A percentile compares a stretch with the other conserved stretches of the same genome.
phyloP scores from a whole-genome alignment of 2,888 invertebrate species.

The Portevinia maculata region DNA sequence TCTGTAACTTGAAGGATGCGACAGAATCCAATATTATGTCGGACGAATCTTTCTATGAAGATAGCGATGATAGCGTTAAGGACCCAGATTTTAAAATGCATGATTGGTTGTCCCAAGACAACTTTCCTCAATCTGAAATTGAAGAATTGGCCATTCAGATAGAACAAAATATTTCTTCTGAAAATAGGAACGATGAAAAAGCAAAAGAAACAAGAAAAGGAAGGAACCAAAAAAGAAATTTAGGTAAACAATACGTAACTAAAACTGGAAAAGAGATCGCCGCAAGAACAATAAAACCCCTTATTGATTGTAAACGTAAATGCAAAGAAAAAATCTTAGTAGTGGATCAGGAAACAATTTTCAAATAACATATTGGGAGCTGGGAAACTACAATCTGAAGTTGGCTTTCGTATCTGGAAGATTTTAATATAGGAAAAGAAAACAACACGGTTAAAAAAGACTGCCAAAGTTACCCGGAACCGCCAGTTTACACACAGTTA shows the following conservation, averaged over 20 bases:
- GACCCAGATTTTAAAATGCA: too few species aligned
- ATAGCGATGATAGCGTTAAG: slow-evolving; percentile 31
- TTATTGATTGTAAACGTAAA: too few species aligned
- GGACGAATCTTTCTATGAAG: slow-evolving; percentile 9
- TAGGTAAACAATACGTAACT: too few species aligned
- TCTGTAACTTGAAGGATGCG: not conserved
- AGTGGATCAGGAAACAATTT: too few species aligned
- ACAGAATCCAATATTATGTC: not conserved
- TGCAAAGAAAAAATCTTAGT: too few species aligned
- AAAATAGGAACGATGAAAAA: slow-evolving; percentile 10
- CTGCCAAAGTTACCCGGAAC: too few species aligned
- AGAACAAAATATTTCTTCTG: not conserved
- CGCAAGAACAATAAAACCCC: slow-evolving; percentile 25
- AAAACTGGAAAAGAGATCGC: slow-evolving; percentile 11
- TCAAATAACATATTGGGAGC: too few species aligned
- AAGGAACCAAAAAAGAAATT: too few species aligned
- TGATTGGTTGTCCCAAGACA: too few species aligned
- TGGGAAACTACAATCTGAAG: too few species aligned
- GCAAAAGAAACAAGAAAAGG: slow-evolving; percentile 5
- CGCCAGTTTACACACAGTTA: too few species aligned
- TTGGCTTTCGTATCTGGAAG: slow-evolving; percentile 32
- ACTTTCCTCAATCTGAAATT: slow-evolving; percentile 19
- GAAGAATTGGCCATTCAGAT: slow-evolving; percentile 10
- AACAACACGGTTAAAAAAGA: too few species aligned
- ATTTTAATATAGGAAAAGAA: slow-evolving; percentile 22